Base-by-base conservation (phyloP, 2,113 vertebrate genomes). In the Campylomormyrus tamandua region DNA sequence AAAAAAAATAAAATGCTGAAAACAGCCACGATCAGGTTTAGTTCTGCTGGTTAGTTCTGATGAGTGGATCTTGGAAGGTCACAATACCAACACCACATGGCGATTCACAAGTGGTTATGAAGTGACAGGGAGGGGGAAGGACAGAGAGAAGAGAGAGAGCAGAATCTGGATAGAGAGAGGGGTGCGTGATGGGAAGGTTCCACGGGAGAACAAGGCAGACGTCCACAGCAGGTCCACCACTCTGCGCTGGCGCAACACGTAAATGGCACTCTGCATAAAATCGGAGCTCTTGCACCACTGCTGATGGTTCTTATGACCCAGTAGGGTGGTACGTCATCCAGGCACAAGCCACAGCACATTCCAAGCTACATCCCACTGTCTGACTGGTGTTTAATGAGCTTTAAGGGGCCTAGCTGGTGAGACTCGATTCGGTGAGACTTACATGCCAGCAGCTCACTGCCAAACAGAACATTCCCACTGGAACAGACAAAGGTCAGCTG, bases 81-180 rank as follows among this genome's bases (percentile, higher is more conserved):
- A 89, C 27, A 42, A n/a, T 9, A 42, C 88, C 45, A 77, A 89
- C 62, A 80, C 46, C 19, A 89, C 62, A 83, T 31, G 74, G 87
- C 46, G 90, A 86, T 86, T 90, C 89, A 84, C 91, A 93, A 90
- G 21, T 48, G 83, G 83, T 48, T 48, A 42, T n/a, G 24, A 84
- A 46, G 83, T 48, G 24, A 42, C 39, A 90, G 83, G 91, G 92
- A 46, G 1, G 13, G 88, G 90, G 85, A 62, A 89, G 92, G 11
- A 17, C 1, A 74, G 42, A 6, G 17, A 8, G 49, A 24, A 27
- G 58, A 70, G 56, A 84, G 2, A 87, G 31, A 87, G 46, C 62
- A 9, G 39, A 84, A n/a, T 91, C 91, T 53, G 1, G 58, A 53
- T 49, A 66, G 90, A 62, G 1, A 66, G 35, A 39, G 31, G 70